Evolutionary conservation across 2,113 vertebrate species (phyloP), one percentile per base, ranked within the genome.

Genomic region (Gyps fulvus): DNA sequence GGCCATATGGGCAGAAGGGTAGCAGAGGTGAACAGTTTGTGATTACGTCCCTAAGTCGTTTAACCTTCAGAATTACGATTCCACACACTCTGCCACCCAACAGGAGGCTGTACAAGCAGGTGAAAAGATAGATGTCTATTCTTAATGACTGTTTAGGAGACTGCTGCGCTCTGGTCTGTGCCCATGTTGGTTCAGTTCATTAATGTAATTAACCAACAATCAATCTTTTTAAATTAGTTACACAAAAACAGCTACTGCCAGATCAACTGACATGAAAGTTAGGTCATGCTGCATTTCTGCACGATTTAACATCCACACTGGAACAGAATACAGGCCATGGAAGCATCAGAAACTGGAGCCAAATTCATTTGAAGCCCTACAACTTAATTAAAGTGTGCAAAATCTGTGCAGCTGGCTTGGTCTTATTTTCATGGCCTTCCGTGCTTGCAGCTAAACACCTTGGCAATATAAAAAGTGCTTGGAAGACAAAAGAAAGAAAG

Each of bases 171-270:
- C 69, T 95, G 90, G 90, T 90, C 94, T 89, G 71, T 65, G 52
- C 84, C 82, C 91, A 83, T 85, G 89, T 82, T 90, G 80, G 91
- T 92, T 95, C 95, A 95, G 97, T 97, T 97, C 97, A 97, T 97
- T 97, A 97, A 97, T 57, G 89, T 73, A 94, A 97, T 97, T 96
- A 98, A 94, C 54, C 65, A 96, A 92, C 78, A 97, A 97, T 95
- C 94, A 93, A 94, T 96, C 96, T 97, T 97, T 96, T 90, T 58
- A 96, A 97, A 95, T 95, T 84, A 98, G 85, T 91, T 96, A 89
- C 84, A 91, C 55, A 94, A 96, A 98, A 97, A 16, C 90, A 97
- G 83, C 84, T 67, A 83, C 82, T 80, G 89, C 83, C 89, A 84
- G 87, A 93, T 61, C 76, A 87, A 87, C 49, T 93, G 69, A 91